Base-by-base conservation (phyloP, 1,140 invertebrate genomes). In the Druon quercuslanigerum region DNA sequence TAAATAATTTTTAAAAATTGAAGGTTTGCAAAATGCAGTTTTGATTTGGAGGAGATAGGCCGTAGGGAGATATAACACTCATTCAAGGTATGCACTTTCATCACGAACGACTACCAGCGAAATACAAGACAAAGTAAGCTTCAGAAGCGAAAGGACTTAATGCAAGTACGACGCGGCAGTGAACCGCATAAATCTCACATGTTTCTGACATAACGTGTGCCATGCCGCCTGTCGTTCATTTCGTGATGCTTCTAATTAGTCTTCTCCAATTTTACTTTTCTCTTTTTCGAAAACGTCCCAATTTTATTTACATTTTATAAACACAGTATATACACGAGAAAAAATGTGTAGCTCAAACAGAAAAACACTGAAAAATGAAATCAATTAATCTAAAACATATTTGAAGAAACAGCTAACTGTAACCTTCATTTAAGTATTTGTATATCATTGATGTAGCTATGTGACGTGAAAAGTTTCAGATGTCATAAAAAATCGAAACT, bases 91-190 rank as follows among this genome's bases (percentile, higher is more conserved):
- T 56, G 50, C 20, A 72, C 51, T 51, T 72, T 51, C 71, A 11
- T 46, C 50, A 71, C 70, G 70, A 71, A 46, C 50, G 16, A 51
- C 16, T 71, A 51, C 70, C 70, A 50, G 70, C 40, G 70, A 71
- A 71, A 71, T 71, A 46, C 70, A 71, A 33, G 70, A 71, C 33
- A 51, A 72, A 72, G 71, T 51, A 51, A 72, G 71, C 71, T 51
- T 72, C 40, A n/a, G 70, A 51, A 72, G 71, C 40, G 71, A 72
- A 72, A 72, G 71, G 71, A 72, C 17, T 50, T 51, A 51, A 72
- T 72, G 50, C 71, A 51, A 51, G 46, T 71, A 71, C 66, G 40
- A 71, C 50, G 16, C 40, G 19, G 50, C 46, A 51, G 70, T 50
- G 70, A 71, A 17, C 33, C 17, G 57, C 17, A 71, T 70, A 50